A percentile compares a stretch with the other conserved stretches of the same genome.
phyloP scores from a whole-genome alignment of 2,888 invertebrate genomes.

The Apamea epomidion region DNA sequence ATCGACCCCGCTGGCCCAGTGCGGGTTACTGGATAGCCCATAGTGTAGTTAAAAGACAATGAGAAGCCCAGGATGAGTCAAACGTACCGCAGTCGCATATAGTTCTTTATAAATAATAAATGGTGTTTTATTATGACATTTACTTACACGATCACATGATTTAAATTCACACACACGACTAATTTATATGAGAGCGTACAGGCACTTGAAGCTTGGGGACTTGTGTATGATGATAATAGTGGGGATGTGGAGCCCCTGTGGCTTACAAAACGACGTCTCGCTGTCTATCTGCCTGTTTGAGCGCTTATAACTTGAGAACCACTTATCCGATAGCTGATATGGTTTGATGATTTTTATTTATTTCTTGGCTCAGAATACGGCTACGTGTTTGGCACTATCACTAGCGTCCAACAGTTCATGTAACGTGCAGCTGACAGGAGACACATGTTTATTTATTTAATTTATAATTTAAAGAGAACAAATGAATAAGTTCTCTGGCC shows the following conservation, averaged over 20 bases:
- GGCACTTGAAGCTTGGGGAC: background rate
- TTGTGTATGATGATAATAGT: background rate
- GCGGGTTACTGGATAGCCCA: background rate
- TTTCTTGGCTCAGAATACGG: background rate
- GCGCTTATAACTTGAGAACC: constrained; percentile 1
- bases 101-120: background rate
- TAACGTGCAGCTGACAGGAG: too few species aligned
- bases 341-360: background rate
- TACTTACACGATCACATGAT: background rate
- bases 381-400: too few species aligned
- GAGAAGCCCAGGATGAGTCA: background rate
- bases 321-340: background rate
- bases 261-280: background rate
- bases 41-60: background rate
- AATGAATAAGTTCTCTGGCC: background rate
- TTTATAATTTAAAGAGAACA: too few species aligned
- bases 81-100: background rate
- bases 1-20: background rate
- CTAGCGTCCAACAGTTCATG: too few species aligned
- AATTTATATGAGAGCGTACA: background rate
- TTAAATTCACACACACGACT: background rate
- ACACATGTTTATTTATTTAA: background rate
- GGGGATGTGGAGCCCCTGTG: background rate
- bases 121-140: background rate
- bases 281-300: background rate